Evolutionary conservation across 2,888 invertebrate species (phyloP).

Genomic region (Drosophila putrida): DNA sequence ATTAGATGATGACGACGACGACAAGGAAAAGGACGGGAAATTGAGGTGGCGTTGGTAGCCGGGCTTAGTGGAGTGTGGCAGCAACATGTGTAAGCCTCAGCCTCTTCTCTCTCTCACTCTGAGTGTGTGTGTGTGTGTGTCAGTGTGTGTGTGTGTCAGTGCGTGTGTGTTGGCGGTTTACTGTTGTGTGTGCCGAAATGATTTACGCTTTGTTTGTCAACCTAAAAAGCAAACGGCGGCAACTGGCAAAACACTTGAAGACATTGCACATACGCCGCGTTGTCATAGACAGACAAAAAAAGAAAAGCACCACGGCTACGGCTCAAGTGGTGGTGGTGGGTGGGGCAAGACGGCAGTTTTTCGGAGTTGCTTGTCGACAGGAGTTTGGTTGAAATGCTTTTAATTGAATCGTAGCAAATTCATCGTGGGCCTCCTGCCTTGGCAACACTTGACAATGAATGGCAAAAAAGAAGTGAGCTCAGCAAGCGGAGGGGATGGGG

Average conservation of each 20-base stretch:
- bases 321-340: slow-evolving; percentile 2
- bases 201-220: slow-evolving; percentile 81
- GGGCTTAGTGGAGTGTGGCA: slow-evolving; percentile 56
- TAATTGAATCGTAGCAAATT: slow-evolving; percentile 69
- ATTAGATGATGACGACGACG: slow-evolving; percentile 1
- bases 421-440: slow-evolving; percentile 61
- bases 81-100: slow-evolving; percentile 72
- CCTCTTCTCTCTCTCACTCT: slow-evolving; percentile 32
- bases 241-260: slow-evolving; percentile 55
- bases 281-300: slow-evolving; percentile 64
- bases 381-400: slow-evolving; percentile 65
- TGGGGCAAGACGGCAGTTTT: slow-evolving; percentile 10
- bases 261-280: slow-evolving; percentile 72
- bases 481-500: background rate
- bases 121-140: slow-evolving; percentile 24
- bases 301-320: slow-evolving; percentile 42
- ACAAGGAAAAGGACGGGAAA: slow-evolving; percentile 4
- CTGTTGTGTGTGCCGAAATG: slow-evolving; percentile 75
- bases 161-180: slow-evolving; percentile 55
- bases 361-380: slow-evolving; percentile 18
- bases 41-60: slow-evolving; percentile 36
- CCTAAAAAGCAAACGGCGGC: slow-evolving; percentile 76
- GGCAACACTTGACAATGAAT: slow-evolving; percentile 75
- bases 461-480: slow-evolving; percentile 39
- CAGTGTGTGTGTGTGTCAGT: slow-evolving; percentile 6